Evolutionary conservation across 2,113 vertebrate genomes (phyloP).

Genomic region (Pelusios castaneus): DNA sequence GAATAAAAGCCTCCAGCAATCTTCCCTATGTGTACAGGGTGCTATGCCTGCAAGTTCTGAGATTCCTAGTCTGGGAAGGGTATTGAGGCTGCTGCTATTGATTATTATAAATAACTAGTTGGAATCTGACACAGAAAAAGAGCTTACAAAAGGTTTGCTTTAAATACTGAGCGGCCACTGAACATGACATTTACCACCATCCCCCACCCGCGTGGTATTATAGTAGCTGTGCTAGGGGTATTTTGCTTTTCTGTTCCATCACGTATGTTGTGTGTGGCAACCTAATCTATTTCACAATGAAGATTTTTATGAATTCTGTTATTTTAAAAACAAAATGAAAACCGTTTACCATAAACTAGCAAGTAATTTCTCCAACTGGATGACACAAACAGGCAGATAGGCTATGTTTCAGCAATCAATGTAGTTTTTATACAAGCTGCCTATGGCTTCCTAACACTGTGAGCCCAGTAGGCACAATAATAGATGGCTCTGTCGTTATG

Average conservation of each 20-base stretch:
- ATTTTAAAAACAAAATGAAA: too few relatives aligned
- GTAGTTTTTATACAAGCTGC: slow-evolving; percentile 20
- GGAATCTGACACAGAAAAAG: too few relatives aligned
- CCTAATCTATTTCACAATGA: not conserved
- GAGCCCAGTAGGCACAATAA: slow-evolving; percentile 51
- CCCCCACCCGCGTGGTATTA: not conserved
- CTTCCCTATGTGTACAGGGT: too few relatives aligned
- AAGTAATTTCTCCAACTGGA: not conserved
- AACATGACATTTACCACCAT: not conserved
- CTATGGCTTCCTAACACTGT: not conserved
- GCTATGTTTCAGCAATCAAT: not conserved
- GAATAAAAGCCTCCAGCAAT: too few relatives aligned
- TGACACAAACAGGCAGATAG: not conserved
- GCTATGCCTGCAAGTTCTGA: too few relatives aligned
- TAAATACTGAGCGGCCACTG: not conserved
- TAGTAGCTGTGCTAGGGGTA: not conserved
- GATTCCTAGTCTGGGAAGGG: too few relatives aligned
- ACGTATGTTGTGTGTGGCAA: not conserved
- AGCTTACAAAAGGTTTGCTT: too few relatives aligned
- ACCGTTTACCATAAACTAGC: not conserved
- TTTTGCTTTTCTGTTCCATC: not conserved
- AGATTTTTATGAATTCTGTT: not conserved
- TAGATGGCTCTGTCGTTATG: slow-evolving; percentile 6
- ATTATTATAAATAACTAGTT: too few relatives aligned
- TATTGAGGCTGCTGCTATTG: too few relatives aligned